Evolutionary conservation across 2,113 vertebrate species (phyloP).

Genomic region (Ardeotis arabs): DNA sequence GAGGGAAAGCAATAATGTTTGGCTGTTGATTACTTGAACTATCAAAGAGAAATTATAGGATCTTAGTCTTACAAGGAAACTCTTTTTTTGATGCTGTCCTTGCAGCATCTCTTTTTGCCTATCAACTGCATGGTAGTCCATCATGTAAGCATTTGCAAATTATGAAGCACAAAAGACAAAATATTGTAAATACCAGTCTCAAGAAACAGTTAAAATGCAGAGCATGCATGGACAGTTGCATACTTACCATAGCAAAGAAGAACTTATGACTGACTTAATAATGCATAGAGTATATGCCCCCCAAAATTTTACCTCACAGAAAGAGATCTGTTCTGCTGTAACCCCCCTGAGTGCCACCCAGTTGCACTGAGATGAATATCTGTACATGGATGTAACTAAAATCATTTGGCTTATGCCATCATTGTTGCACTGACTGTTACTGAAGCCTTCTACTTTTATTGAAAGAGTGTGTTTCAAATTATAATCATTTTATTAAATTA

Average conservation of each 20-base stretch:
- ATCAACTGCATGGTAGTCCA: background rate
- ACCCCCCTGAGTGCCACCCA: background rate
- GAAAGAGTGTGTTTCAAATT: background rate
- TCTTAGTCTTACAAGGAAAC: background rate
- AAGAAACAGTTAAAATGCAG: background rate
- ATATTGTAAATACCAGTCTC: background rate
- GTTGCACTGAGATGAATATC: background rate
- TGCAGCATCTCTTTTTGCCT: background rate
- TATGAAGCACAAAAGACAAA: background rate
- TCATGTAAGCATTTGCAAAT: background rate
- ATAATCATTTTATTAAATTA: background rate
- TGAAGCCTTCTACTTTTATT: background rate
- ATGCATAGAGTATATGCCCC: background rate
- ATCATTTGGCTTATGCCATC: background rate
- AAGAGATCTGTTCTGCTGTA: background rate
- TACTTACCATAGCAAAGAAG: background rate
- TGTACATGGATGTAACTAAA: background rate
- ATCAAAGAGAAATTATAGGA: background rate
- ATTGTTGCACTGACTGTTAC: background rate
- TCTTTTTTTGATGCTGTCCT: background rate
- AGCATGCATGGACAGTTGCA: background rate
- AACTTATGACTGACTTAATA: background rate
- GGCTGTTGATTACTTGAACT: background rate
- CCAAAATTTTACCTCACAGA: background rate
- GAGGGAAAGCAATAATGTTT: background rate